Evolutionary conservation across 2,888 invertebrate species (phyloP).

Genomic region (Tuta absoluta): DNA sequence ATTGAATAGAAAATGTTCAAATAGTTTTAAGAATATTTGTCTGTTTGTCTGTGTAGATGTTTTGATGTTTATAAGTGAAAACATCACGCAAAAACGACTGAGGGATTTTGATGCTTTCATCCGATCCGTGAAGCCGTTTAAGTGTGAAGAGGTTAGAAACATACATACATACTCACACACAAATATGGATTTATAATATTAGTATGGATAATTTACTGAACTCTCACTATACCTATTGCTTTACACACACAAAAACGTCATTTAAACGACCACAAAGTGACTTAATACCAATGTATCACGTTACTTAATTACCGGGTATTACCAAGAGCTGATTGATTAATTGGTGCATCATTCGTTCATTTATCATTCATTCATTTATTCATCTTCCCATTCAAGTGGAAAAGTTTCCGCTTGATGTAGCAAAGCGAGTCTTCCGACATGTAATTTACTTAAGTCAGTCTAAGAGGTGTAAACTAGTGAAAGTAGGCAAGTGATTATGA

Average conservation of each 20-base stretch:
- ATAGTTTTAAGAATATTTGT: no score
- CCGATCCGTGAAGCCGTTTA: no score
- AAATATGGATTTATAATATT: no score
- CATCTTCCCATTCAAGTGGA: constrained; percentile 3
- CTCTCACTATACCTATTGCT: no score
- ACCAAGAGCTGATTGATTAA: constrained; percentile 10
- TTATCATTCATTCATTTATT: neutral
- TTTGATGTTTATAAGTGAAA: no score
- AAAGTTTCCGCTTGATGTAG: neutral
- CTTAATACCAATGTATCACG: constrained; percentile 2
- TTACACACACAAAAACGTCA: neutral
- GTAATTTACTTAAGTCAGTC: constrained; percentile 1
- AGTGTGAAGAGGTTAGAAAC: no score
- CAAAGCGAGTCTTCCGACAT: constrained; percentile 1
- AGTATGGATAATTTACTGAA: no score
- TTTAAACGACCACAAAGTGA: neutral
- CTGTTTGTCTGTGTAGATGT: no score
- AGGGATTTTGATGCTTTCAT: no score
- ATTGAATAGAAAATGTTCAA: no score
- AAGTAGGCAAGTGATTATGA: neutral
- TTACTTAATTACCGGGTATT: neutral
- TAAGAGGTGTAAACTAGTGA: neutral
- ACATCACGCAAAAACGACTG: no score
- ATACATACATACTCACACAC: no score
- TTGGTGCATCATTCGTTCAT: neutral